These are phyloP conservation scores for Tyto alba DNA, from an alignment of 2,113 vertebrate species.

Conservation along the genomic window DNA sequence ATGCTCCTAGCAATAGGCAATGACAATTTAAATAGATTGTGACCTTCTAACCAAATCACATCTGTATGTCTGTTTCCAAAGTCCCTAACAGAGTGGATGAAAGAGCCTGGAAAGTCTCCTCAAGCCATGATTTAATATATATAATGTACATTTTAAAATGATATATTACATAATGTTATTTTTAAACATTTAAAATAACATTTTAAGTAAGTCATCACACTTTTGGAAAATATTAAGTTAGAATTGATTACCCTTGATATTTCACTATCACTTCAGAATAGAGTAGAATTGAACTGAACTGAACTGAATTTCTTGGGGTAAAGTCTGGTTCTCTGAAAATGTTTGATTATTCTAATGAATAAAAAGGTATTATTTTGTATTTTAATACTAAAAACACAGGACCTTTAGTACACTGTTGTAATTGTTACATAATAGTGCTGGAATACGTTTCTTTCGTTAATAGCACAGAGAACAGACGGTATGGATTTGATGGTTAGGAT, in stretches of 20 bases:
- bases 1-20: neutral
- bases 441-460: neutral
- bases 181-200: no score
- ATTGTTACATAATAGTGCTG: neutral
- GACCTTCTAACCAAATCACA: neutral
- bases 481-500: neutral
- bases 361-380: neutral
- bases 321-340: neutral
- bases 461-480: neutral
- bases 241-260: neutral
- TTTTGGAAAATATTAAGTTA: neutral
- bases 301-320: neutral
- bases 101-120: neutral
- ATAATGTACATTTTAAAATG: neutral
- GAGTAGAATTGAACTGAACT: neutral
- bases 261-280: neutral
- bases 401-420: neutral
- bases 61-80: neutral
- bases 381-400: neutral
- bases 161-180: neutral
- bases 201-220: no score
- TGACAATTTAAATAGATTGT: neutral
- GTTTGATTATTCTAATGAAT: neutral
- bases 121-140: neutral
- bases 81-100: neutral